Base-by-base conservation (phyloP, 1,140 invertebrate species). In the Habropoda laboriosa region DNA sequence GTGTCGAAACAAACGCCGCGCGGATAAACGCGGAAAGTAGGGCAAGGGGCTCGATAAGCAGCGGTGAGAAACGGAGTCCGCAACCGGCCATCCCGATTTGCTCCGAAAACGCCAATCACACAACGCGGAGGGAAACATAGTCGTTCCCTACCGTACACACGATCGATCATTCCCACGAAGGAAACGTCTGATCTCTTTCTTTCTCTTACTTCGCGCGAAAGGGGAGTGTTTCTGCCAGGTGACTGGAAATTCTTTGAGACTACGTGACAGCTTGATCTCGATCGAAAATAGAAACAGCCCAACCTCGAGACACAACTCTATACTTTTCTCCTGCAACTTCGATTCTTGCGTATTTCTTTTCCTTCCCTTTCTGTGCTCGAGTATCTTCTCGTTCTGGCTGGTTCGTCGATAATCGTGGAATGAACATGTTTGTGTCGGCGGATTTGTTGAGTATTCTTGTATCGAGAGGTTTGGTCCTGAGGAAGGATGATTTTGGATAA, bases 41-140 rank as follows among this genome's bases (percentile, higher is more conserved):
- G 55, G 3, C 66, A 78, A 71, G 67, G 55, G 66, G 32, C 12
- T 78, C 64, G 67, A 70, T 58, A 49, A 49, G 32, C 55, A 45
- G 16, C 40, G 13, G 53, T 45, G 45, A 53, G 49, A 61, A n/a
- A 79, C 12, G 35, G 8, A 58, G 55, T 35, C 2, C 7, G 27
- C 30, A 60, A 16, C 45, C 3, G 47, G 64, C 55, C 68, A 55
- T 75, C 30, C 51, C 10, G n/a, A 49, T 80, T 71, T 66, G 51
- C 63, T 57, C 82, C 16, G 40, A 84, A 81, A 85, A 84, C 51
- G 78, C 32, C 83, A 84, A 84, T 84, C 72, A 77, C 72, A 77
- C 47, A 49, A 76, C 24, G 18, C 32, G n/a, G 12, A 30, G 40
- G n/a, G 35, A 18, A 38, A 71, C 30, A 38, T 30, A 55, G 67